Base-by-base conservation (phyloP, 2,888 invertebrate species). In the Acanthosoma haemorrhoidale region DNA sequence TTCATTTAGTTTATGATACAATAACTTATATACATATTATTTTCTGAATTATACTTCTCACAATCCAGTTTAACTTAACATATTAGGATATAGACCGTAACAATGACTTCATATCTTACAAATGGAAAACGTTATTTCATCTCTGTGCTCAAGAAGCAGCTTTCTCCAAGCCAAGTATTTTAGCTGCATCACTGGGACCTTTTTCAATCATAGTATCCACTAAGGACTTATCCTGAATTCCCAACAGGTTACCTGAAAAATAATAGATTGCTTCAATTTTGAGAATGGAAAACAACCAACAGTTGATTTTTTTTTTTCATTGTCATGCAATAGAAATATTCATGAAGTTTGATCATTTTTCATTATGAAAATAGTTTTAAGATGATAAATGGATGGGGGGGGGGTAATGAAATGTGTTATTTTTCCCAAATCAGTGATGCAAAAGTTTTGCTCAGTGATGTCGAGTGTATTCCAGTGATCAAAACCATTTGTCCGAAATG, bases 181-280 rank as follows among this genome's bases (percentile, higher is more conserved):
- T 91, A 1, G 94, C 94, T 25, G 94, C 94, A 75, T 88, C 87
- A 32, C 92, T 88, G 1, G 90, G 87, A 68, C 78, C 79, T 29
- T 92, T 91, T 3, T 89, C 86, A 34, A 95, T 84, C 74, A 91
- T 85, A 80, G 90, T 89, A 78, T 95, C 94, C 68, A 96, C 89
- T 72, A 92, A 87, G 15, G 90, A 89, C 75, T 89, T 87, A 79
- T 93, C 94, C 43, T 90, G 87, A 72, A 96, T 92, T 0, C 94
- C 95, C 16, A 96, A 82, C 1, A 96, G 84, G 80, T 94, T 94
- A 9, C 38, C 63, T 63, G 41, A 9, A 61, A 61, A 9, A 5
- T n/a, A 32, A 29, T 4, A 15, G 3, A 51, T 38, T 31, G 9
- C 69, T 0, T 38, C n/a, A 13, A 68, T 31, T 21, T 68, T 34